Conservation (phyloP, 2,797 vertebrate genomes). For the Microchirus variegatus region DNA sequence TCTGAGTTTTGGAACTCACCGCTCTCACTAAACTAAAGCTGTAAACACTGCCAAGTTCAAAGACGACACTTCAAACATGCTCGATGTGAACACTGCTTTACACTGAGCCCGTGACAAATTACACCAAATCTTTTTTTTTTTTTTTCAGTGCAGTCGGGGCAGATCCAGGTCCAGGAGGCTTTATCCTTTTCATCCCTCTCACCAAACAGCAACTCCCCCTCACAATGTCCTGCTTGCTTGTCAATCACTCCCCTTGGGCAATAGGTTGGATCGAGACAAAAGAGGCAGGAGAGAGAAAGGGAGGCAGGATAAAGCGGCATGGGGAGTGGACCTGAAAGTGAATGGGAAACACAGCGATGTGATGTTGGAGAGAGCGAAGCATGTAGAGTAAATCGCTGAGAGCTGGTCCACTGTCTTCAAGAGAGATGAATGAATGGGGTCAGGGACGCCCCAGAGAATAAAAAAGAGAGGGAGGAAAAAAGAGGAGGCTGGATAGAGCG, state of each 20-base stretch:
- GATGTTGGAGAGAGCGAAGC: slow-evolving; percentile 48
- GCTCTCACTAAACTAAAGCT: slow-evolving; percentile 2
- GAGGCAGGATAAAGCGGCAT: slow-evolving; percentile 23
- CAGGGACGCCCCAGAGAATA: slow-evolving; percentile 79
- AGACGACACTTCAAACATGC: slow-evolving; percentile 9
- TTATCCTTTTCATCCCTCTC: slow-evolving; percentile 64
- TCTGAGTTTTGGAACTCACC: background rate
- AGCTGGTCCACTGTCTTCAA: slow-evolving; percentile 71
- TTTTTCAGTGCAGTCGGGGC: slow-evolving; percentile 35
- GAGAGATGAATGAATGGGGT: slow-evolving; percentile 82
- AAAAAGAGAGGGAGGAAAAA: slow-evolving; percentile 27
- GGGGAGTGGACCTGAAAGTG: slow-evolving; percentile 53
- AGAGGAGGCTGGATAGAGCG: slow-evolving; percentile 31
- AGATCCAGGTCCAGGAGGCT: slow-evolving; percentile 37
- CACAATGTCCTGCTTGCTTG: slow-evolving; percentile 67
- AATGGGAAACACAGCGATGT: slow-evolving; percentile 59
- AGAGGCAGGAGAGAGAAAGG: slow-evolving; percentile 57
- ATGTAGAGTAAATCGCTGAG: slow-evolving; percentile 68
- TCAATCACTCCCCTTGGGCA: slow-evolving; percentile 78
- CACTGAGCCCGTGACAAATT: slow-evolving; percentile 25
- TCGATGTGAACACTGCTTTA: slow-evolving; percentile 4
- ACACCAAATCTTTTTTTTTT: slow-evolving; percentile 1
- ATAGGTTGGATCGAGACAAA: slow-evolving; percentile 73
- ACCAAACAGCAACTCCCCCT: slow-evolving; percentile 57
- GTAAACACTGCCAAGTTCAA: slow-evolving; percentile 7